Conservation (phyloP, 2,797 vertebrate species). For the Vespertilio murinus region DNA sequence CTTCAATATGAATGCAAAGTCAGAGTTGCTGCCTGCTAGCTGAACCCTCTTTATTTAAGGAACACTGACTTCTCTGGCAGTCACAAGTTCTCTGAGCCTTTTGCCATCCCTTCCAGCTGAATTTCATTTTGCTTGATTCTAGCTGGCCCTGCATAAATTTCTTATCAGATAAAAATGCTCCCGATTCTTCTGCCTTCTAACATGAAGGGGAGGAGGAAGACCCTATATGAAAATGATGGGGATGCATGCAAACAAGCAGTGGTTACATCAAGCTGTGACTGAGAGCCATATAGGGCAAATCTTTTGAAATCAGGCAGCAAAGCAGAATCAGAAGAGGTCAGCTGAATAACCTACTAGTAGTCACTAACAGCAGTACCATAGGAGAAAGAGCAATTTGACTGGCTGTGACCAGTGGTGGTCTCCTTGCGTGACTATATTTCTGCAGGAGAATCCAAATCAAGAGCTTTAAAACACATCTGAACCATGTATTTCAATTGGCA, state of each 20-base stretch:
- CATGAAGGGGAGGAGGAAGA: background rate
- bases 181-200: background rate
- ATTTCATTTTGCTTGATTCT: slow-evolving; percentile 28
- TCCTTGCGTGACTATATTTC: slow-evolving; percentile 78
- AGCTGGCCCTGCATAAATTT: slow-evolving; percentile 47
- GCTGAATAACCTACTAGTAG: slow-evolving; percentile 82
- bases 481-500: slow-evolving; percentile 77
- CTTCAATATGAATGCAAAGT: slow-evolving; percentile 44
- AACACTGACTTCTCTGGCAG: slow-evolving; percentile 63
- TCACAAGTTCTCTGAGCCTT: slow-evolving; percentile 34
- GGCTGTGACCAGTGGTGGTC: slow-evolving; percentile 81
- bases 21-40: slow-evolving; percentile 49
- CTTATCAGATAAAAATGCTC: slow-evolving; percentile 65
- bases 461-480: slow-evolving; percentile 80
- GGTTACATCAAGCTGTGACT: slow-evolving; percentile 77
- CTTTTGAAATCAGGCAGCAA: slow-evolving; percentile 83
- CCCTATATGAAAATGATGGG: slow-evolving; percentile 43
- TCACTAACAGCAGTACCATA: slow-evolving; percentile 79
- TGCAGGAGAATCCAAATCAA: slow-evolving; percentile 78
- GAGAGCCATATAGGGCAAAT: slow-evolving; percentile 73
- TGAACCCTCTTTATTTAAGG: slow-evolving; percentile 68
- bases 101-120: slow-evolving; percentile 17
- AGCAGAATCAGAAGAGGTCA: slow-evolving; percentile 81
- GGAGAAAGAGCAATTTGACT: slow-evolving; percentile 81
- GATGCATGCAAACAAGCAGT: slow-evolving; percentile 70